Percentiles rank a stretch among this genome's conserved stretches.
These are phyloP conservation scores for Sylvicapra grimmia DNA, from an alignment of 2,113 vertebrate genomes.

Conservation along the genomic window DNA sequence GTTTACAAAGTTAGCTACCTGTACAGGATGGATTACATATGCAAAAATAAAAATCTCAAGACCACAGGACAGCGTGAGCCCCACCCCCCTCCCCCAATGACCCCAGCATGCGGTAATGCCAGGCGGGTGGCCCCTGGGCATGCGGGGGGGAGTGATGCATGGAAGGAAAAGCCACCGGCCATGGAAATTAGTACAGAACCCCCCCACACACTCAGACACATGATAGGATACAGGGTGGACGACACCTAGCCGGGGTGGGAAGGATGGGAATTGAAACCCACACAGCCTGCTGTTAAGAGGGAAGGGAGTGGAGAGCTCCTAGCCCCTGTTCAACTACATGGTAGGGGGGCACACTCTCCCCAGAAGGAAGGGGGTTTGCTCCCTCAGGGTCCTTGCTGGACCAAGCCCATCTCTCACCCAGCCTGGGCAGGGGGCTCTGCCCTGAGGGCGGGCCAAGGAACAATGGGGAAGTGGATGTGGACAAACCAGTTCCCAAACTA, in stretches of 20 bases:
- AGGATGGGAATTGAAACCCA: constrained; percentile 69
- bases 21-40: constrained; percentile 76
- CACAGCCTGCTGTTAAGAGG: constrained; percentile 70
- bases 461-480: constrained; percentile 54
- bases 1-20: constrained; percentile 79
- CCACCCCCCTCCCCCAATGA: constrained; percentile 73
- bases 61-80: constrained; percentile 77
- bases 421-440: constrained; percentile 56
- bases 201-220: constrained; percentile 73
- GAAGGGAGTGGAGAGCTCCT: constrained; percentile 55
- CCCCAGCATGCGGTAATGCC: constrained; percentile 76
- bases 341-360: constrained; percentile 58
- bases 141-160: constrained; percentile 73
- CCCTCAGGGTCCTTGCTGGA: constrained; percentile 62
- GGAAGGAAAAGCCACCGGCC: constrained; percentile 75
- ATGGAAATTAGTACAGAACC: constrained; percentile 72
- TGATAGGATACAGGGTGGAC: constrained; percentile 68
- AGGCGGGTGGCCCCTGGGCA: constrained; percentile 73
- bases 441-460: constrained; percentile 62
- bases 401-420: constrained; percentile 65
- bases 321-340: constrained; percentile 68
- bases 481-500: constrained; percentile 64
- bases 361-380: constrained; percentile 41
- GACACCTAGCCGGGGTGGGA: constrained; percentile 65
- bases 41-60: constrained; percentile 76